Evolutionary conservation across 2,113 vertebrate genomes (phyloP), one percentile per base, ranked within the genome.

Genomic region (Coptodon rendalli): DNA sequence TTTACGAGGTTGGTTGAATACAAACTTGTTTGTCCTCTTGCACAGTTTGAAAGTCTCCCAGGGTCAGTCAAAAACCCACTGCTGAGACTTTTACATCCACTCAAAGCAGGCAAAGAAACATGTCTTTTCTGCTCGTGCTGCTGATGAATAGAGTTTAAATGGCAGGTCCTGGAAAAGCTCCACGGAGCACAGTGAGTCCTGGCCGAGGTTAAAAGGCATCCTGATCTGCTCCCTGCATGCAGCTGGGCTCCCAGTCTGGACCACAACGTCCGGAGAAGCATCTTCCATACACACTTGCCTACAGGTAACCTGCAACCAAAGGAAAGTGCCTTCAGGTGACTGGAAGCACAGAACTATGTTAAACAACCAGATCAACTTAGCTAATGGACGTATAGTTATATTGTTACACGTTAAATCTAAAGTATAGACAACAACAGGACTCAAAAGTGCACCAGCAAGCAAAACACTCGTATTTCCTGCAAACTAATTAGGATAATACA

Each of bases 1-100:
- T 93, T 96, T 17, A 94, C 88, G 34, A 95, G 45, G 16, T 87
- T 88, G 5, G 96, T 50, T 5, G 96, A 2, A 84, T 96, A 97
- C 84, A 94, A 94, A 80, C 95, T 95, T 36, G 16, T 93, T 48
- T 94, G 93, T 82, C 80, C 76, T 31, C 31, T 80, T 68, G 43
- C 68, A 43, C 48, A 59, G 57, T 52, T 61, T 5, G n/a, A 27
- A n/a, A 27, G 56, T 4, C 3, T n/a, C 27, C 54, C 68, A 11
- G 56, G 45, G 1, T 82, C 9, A 19, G 9, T 40, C 11, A 66
- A 81, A 16, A 80, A 14, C 57, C 45, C 3, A 45, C 29, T 57
- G 59, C 56, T 17, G 19, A 68, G 34, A 50, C 52, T 52, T 17
- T 36, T 56, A 31, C 48, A 83, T 48, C 81, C 82, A 52, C 22